phyloP scores from a whole-genome alignment of 2,113 vertebrate genomes.

The Labrus mixtus region DNA sequence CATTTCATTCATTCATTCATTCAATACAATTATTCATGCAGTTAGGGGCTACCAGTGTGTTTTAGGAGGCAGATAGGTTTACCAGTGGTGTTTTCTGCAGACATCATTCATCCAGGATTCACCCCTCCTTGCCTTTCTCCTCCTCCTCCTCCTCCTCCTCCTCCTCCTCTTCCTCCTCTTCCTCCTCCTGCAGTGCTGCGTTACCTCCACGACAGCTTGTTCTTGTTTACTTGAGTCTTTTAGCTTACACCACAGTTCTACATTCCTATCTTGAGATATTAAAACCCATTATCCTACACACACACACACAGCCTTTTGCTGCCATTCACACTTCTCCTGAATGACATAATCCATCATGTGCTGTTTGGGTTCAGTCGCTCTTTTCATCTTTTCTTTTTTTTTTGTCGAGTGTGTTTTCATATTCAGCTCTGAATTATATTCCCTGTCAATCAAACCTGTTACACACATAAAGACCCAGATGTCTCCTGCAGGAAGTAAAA shows the following conservation, averaged over 20 bases:
- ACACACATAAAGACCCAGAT: neutral
- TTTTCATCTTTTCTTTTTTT: constrained; percentile 5
- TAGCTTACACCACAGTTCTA: constrained; percentile 6
- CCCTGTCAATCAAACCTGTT: constrained; percentile 30
- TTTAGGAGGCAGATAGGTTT: neutral
- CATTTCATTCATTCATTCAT: neutral
- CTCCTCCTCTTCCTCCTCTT: neutral
- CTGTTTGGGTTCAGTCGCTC: constrained; percentile 7
- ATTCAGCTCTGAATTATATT: constrained; percentile 24
- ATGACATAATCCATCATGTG: constrained; percentile 7
- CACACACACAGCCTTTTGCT: constrained; percentile 1
- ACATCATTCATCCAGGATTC: constrained; percentile 26
- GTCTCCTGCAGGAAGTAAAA: constrained; percentile 1
- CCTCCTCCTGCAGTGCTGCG: constrained; percentile 4
- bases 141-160: neutral
- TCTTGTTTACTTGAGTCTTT: constrained; percentile 22
- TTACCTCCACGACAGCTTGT: constrained; percentile 6
- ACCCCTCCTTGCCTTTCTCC: too few relatives aligned
- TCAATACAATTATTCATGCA: neutral
- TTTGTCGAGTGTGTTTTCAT: constrained; percentile 18
- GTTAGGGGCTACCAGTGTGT: neutral
- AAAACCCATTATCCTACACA: constrained; percentile 2
- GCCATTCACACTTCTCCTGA: neutral
- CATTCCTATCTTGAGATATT: neutral
- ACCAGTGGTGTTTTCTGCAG: neutral